A percentile compares a stretch with the other conserved stretches of the same genome.
phyloP scores from a whole-genome alignment of 1,140 invertebrate species.

The Zeugodacus cucurbitae region DNA sequence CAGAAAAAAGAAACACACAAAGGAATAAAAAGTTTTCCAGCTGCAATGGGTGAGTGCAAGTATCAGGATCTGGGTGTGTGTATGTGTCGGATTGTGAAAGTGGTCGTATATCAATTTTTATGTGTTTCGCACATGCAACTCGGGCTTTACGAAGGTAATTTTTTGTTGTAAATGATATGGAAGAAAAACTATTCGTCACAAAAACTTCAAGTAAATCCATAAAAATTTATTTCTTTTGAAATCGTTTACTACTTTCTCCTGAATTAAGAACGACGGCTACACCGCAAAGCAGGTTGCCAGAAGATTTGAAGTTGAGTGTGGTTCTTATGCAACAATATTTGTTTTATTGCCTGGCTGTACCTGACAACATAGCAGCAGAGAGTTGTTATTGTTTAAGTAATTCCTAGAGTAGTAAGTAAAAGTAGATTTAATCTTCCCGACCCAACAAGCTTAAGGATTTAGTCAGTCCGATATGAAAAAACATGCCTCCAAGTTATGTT shows the following conservation, averaged over 20 bases:
- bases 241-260: neutral
- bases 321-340: no score
- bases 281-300: no score
- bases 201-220: neutral
- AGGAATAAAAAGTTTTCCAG: neutral
- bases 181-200: neutral
- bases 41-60: neutral
- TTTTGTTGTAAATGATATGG: neutral
- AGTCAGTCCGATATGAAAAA: no score
- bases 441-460: no score
- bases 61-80: neutral
- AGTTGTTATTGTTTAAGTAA: no score
- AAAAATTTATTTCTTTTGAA: neutral
- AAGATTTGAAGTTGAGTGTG: no score
- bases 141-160: neutral
- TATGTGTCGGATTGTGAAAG: neutral
- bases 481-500: no score
- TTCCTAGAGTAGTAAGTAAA: no score
- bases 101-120: constrained; percentile 25
- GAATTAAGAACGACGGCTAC: no score
- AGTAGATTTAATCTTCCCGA: no score
- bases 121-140: constrained; percentile 23
- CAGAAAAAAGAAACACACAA: neutral
- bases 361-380: no score
- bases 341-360: no score